Percentiles rank a stretch among this genome's conserved stretches.
Evolutionary conservation across 2,113 vertebrate species (phyloP).

Genomic region (Platycercus adscitus): DNA sequence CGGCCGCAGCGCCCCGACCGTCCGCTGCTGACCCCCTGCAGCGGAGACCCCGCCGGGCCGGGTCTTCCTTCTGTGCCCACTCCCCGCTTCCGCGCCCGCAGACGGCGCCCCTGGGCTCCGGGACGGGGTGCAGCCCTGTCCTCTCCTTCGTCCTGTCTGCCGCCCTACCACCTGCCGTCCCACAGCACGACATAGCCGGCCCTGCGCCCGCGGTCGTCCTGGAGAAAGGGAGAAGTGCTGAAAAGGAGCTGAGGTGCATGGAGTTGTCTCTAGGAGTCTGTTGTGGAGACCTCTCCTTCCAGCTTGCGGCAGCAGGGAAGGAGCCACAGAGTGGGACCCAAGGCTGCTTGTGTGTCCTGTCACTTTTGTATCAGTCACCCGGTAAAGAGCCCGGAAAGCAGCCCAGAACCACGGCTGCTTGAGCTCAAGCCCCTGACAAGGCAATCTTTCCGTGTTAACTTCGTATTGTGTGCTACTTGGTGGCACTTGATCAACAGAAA

Average conservation of each 20-base stretch:
- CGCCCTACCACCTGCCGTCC: neutral
- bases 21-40: neutral
- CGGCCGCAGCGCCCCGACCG: neutral
- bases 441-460: neutral
- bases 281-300: neutral
- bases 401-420: neutral
- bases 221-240: neutral
- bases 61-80: too few species aligned
- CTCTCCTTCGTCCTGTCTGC: too few species aligned
- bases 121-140: accelerated
- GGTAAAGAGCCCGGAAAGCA: neutral
- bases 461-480: neutral
- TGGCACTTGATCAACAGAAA: neutral
- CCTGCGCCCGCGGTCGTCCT: neutral
- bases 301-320: neutral
- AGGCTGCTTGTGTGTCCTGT: neutral
- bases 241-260: neutral
- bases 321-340: neutral
- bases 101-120: neutral
- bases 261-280: neutral
- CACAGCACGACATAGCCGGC: neutral
- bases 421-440: neutral
- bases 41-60: neutral
- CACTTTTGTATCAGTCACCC: neutral
- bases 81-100: too few species aligned